Evolutionary conservation across 2,888 invertebrate genomes (phyloP), one percentile per base, ranked within the genome.

Genomic region (Ypsolopha scabrella): DNA sequence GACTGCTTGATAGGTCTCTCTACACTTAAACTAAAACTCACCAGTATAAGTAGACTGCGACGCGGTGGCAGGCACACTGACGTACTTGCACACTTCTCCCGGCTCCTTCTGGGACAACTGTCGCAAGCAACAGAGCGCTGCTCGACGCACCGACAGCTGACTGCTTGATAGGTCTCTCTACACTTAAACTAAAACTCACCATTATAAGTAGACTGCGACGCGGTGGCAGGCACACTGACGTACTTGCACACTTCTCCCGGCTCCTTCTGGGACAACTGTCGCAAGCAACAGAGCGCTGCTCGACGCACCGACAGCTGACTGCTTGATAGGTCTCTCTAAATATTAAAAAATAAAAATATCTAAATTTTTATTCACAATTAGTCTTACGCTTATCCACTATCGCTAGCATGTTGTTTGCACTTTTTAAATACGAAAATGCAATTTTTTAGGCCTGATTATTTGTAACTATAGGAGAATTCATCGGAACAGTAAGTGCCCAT

Each of bases 91-190:
- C 6, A 99, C 97, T 80, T 98, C 98, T 58, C 93, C 93, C 0
- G 99, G 98, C 72, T 99, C 99, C 47, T 98, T 90, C 74, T 99
- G 99, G 7, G 97, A 94, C 60, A 99, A 76, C 75, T 99, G 99
- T 0, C 99, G 90, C 45, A 99, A 85, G 71, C 99, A 99, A 6
- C 97, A 94, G 46, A 99, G 93, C 0, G 98, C 95, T 6, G 99
- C 97, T 73, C 97, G 93, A 33, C 99, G 90, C 10, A 99, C 88
- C 48, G 97, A 89, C 51, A 99, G 82, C 86, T 99, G 98, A 44
- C 94, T 92, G 68, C 95, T 97, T 0, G 93, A 3, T 24, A 24
- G 4, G 24, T 24, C 2, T 24, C 24, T 24, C 24, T 24, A 24
- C 2, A 24, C 24, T 3, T 3, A 24, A 48, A 35, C 13, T n/a